Evolutionary conservation across 2,113 vertebrate genomes (phyloP).

Genomic region (Cacatua alba): DNA sequence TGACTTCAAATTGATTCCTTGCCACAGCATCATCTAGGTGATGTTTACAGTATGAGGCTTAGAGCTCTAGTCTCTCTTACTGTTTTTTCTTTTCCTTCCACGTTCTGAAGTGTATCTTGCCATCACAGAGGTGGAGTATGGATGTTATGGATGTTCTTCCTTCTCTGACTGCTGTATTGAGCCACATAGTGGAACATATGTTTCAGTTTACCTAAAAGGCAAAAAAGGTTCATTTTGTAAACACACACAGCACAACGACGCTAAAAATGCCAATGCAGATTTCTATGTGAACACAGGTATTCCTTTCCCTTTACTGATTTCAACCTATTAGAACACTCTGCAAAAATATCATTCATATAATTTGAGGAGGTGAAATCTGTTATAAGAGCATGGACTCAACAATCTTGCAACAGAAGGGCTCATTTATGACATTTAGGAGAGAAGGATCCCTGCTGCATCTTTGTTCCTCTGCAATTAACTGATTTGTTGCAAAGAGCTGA

Average conservation of each 20-base stretch:
- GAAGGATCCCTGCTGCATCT: neutral
- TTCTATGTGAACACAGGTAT: neutral
- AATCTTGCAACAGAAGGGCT: neutral
- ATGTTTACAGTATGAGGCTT: neutral
- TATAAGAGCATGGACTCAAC: accelerated
- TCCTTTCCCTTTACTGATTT: neutral
- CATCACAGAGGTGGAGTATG: neutral
- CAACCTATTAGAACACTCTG: neutral
- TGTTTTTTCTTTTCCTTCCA: accelerated
- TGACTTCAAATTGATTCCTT: neutral
- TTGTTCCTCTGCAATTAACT: neutral
- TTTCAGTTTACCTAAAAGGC: neutral
- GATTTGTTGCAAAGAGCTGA: neutral
- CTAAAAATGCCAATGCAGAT: neutral
- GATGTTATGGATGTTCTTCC: neutral
- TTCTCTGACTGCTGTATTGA: neutral
- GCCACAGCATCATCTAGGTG: neutral
- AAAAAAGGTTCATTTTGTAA: neutral
- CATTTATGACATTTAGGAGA: neutral
- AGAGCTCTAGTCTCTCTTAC: neutral
- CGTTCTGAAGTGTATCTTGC: neutral
- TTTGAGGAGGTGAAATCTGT: neutral
- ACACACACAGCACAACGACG: neutral
- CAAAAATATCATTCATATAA: neutral
- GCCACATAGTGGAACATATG: accelerated